These are phyloP conservation scores for Lottia gigantea DNA, from an alignment of 2,888 invertebrate genomes.

Conservation along the genomic window DNA sequence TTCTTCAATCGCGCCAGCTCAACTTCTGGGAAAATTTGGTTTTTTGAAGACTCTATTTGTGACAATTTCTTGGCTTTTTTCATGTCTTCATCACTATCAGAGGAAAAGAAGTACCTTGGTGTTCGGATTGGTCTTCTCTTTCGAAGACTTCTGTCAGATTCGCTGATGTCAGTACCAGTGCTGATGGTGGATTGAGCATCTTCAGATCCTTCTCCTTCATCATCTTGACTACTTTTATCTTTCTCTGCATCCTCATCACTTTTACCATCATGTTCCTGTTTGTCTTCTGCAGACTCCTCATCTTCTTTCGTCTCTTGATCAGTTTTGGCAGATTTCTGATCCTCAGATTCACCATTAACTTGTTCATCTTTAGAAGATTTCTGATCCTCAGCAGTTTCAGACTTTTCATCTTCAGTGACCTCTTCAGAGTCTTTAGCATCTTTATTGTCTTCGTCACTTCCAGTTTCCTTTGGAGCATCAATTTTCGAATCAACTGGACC, in stretches of 20 bases:
- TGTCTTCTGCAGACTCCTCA: background rate
- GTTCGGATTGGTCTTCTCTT: background rate
- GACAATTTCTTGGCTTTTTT: background rate
- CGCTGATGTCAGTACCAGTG: background rate
- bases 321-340: background rate
- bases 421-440: background rate
- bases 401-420: background rate
- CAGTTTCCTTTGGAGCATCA: background rate
- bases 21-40: background rate
- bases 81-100: constrained; percentile 1
- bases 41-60: background rate
- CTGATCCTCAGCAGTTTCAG: background rate
- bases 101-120: background rate
- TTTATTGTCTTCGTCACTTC: background rate
- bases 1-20: background rate
- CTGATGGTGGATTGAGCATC: no score
- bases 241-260: background rate
- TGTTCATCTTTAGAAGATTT: background rate
- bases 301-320: background rate
- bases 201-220: background rate
- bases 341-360: background rate
- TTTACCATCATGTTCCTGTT: background rate
- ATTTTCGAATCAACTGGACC: background rate
- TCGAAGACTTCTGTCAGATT: background rate
- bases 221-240: background rate